A percentile compares a stretch with the other conserved stretches of the same genome.
Evolutionary conservation across 2,113 vertebrate genomes (phyloP).

Genomic region (Hystrix brachyura): DNA sequence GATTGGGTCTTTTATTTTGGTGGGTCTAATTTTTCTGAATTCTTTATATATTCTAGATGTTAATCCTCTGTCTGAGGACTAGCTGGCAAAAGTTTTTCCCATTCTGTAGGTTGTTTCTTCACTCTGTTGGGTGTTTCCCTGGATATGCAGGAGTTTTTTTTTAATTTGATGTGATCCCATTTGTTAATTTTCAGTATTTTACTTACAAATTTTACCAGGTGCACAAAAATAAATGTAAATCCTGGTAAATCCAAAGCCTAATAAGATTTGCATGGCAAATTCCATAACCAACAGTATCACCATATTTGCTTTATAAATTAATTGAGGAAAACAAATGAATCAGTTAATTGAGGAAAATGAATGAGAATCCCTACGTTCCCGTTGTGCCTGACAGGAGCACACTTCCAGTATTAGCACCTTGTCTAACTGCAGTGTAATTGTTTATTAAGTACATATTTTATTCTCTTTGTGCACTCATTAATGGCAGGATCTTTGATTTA

Average conservation of each 20-base stretch:
- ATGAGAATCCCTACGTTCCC: background rate
- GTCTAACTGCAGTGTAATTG: background rate
- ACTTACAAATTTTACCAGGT: background rate
- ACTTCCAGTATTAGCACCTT: background rate
- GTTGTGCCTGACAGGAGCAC: background rate
- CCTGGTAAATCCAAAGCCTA: background rate
- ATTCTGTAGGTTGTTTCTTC: background rate
- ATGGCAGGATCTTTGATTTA: background rate
- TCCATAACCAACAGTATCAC: background rate
- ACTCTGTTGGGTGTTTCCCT: background rate
- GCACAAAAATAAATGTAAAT: background rate
- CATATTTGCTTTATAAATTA: constrained; percentile 8
- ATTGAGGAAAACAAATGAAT: background rate
- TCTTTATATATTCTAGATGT: background rate
- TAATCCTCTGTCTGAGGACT: background rate
- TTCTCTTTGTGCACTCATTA: background rate
- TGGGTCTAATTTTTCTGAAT: background rate
- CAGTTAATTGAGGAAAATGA: no score
- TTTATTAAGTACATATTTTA: constrained; percentile 9
- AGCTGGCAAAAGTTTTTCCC: background rate
- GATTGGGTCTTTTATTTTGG: background rate
- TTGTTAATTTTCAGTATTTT: background rate
- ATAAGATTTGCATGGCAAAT: background rate
- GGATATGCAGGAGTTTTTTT: background rate
- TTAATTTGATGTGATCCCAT: background rate